Conservation (phyloP, 2,113 vertebrate genomes). For the Lophotis ruficrista region DNA sequence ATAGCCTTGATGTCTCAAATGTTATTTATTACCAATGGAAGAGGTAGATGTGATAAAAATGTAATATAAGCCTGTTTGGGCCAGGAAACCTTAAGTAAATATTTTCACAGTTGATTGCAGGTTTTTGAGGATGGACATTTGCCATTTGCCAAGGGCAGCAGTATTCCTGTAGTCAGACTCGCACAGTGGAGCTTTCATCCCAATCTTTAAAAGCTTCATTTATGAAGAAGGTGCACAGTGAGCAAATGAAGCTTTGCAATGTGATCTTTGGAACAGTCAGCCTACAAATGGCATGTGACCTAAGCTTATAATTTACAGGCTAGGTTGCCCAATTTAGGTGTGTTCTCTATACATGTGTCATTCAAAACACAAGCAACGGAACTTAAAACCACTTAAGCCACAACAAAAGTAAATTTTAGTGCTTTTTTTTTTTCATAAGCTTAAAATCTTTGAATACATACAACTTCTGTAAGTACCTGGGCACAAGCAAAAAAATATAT, state of each 20-base stretch:
- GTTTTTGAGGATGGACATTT: background rate
- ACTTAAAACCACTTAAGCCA: background rate
- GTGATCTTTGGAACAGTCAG: slow-evolving; percentile 42
- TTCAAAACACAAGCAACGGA: background rate
- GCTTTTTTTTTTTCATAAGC: background rate
- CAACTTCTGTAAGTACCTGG: background rate
- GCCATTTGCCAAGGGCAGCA: background rate
- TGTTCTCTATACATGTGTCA: background rate
- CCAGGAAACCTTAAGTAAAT: background rate
- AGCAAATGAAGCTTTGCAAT: background rate
- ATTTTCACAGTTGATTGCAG: background rate
- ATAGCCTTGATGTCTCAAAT: background rate
- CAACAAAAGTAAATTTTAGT: background rate
- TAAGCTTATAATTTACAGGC: slow-evolving; percentile 50
- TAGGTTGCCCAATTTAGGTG: background rate
- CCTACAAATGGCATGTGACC: slow-evolving; percentile 14
- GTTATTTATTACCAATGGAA: background rate
- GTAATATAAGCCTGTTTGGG: background rate
- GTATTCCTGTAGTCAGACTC: background rate
- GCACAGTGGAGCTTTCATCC: background rate
- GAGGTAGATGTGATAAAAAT: background rate
- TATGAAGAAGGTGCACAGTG: background rate
- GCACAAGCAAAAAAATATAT: background rate
- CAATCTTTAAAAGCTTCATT: background rate
- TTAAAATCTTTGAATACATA: background rate